Percentiles rank a stretch among this genome's conserved stretches.
Evolutionary conservation across 2,113 vertebrate species (phyloP).

Genomic region (Sminthopsis crassicaudata): DNA sequence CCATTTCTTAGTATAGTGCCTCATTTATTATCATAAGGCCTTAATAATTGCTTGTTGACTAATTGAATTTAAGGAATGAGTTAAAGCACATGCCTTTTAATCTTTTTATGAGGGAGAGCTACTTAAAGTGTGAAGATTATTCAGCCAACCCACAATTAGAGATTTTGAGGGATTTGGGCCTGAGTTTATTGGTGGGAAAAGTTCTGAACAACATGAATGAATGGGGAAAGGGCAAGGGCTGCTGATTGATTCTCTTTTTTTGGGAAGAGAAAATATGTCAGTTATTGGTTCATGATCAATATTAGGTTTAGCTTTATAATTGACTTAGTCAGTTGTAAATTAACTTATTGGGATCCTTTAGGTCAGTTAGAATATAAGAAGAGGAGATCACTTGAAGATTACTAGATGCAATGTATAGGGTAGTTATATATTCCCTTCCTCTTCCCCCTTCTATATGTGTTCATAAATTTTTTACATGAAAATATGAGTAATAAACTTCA

Average conservation of each 20-base stretch:
- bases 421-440: background rate
- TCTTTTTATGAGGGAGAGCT: background rate
- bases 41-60: background rate
- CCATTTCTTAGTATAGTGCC: background rate
- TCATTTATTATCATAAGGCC: background rate
- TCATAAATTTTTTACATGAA: background rate
- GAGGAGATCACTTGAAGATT: background rate
- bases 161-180: background rate
- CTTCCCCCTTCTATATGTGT: background rate
- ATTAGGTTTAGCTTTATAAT: background rate
- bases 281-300: background rate
- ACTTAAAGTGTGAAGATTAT: background rate
- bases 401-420: too few species aligned
- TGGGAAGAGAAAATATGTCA: background rate
- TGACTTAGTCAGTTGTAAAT: background rate
- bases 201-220: background rate
- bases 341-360: background rate
- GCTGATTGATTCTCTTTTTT: background rate
- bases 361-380: background rate
- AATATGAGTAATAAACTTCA: background rate
- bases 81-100: background rate
- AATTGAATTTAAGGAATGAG: background rate
- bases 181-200: background rate
- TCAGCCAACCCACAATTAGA: background rate
- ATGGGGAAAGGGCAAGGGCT: background rate